phyloP scores from a whole-genome alignment of 1,140 invertebrate genomes.

The Lasioglossum baleicum region DNA sequence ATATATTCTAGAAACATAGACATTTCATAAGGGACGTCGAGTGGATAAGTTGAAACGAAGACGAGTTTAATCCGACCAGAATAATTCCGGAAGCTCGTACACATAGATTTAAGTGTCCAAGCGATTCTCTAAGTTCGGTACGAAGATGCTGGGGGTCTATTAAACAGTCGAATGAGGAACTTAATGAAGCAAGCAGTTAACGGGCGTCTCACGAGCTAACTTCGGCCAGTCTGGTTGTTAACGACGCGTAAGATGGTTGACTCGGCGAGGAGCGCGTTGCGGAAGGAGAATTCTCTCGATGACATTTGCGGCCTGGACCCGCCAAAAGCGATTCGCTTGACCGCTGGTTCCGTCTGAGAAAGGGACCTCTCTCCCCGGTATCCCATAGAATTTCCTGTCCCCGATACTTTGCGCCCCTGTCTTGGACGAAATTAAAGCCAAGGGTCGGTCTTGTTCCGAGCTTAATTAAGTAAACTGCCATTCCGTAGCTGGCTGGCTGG shows the following conservation, averaged over 20 bases:
- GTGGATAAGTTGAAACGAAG: background rate
- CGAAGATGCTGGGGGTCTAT: background rate
- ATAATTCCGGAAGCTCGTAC: too few species aligned
- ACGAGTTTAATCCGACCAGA: background rate
- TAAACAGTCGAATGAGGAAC: constrained; percentile 4
- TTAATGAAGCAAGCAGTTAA: constrained; percentile 20
- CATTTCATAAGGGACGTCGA: too few species aligned
- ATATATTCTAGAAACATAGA: too few species aligned
- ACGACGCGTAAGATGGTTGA: constrained; percentile 13
- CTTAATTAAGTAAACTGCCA: constrained; percentile 61
- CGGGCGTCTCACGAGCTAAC: background rate
- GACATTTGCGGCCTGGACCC: constrained; percentile 47
- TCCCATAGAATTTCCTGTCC: constrained; percentile 10
- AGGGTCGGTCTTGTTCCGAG: constrained; percentile 33
- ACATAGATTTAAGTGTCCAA: background rate
- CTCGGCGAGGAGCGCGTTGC: too few species aligned
- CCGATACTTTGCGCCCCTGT: constrained; percentile 40
- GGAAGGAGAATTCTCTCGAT: constrained; percentile 16
- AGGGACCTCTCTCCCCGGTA: constrained; percentile 17
- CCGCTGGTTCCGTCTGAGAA: constrained; percentile 44
- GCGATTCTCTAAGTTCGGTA: background rate
- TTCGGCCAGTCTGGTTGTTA: background rate
- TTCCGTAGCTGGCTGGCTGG: constrained; percentile 23
- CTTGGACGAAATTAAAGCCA: constrained; percentile 58
- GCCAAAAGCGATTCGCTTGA: constrained; percentile 51